phyloP scores from a whole-genome alignment of 2,888 invertebrate genomes.

The Brenthis hecate region DNA sequence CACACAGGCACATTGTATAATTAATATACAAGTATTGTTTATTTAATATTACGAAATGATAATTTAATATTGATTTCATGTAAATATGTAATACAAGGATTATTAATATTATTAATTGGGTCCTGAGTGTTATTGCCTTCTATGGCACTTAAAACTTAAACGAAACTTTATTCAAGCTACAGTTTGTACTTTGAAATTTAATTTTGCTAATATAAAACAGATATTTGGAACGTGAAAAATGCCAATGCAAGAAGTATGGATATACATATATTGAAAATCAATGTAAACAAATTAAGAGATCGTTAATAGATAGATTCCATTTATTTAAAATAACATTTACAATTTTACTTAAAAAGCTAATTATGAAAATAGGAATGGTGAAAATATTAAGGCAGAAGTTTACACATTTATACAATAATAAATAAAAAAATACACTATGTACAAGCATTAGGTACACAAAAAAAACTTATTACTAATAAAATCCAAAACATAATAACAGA shows the following conservation, averaged over 20 bases:
- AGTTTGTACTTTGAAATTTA: too few relatives aligned
- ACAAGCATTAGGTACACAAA: background rate
- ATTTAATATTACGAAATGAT: too few relatives aligned
- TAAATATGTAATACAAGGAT: too few relatives aligned
- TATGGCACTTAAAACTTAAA: too few relatives aligned
- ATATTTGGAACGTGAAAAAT: background rate
- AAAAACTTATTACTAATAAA: constrained; percentile 13
- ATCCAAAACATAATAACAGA: background rate
- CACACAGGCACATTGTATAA: too few relatives aligned
- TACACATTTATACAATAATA: constrained; percentile 1
- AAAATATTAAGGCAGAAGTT: constrained; percentile 9
- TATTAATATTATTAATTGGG: too few relatives aligned
- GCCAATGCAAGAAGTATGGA: background rate
- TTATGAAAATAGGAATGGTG: constrained; percentile 7
- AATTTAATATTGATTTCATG: too few relatives aligned
- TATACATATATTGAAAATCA: background rate
- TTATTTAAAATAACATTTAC: constrained; percentile 20
- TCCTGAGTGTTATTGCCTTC: too few relatives aligned
- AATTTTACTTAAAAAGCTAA: constrained; percentile 2
- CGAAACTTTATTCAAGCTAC: too few relatives aligned
- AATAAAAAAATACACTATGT: constrained; percentile 10
- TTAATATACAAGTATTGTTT: too few relatives aligned
- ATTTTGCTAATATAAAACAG: too few relatives aligned
- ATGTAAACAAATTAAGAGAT: background rate
- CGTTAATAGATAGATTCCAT: constrained; percentile 7